Conservation (phyloP, 2,888 invertebrate genomes). For the Adelognathus sp. region DNA sequence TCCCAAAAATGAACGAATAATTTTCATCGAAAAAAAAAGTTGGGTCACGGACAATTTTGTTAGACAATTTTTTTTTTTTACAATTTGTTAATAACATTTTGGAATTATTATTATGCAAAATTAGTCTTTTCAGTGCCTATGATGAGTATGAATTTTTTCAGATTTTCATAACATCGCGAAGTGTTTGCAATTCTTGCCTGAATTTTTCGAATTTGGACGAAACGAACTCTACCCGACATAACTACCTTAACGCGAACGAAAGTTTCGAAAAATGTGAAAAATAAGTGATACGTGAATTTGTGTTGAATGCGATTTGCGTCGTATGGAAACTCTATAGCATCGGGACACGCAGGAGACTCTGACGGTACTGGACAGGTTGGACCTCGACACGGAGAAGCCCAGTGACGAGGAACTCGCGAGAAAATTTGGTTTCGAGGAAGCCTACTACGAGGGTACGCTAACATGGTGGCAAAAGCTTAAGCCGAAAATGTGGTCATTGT, state of each 20-base stretch:
- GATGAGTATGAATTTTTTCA: no score
- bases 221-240: no score
- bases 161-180: no score
- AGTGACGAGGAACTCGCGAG: slow-evolving; percentile 98
- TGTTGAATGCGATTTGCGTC: slow-evolving; percentile 28
- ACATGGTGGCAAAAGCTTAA: slow-evolving; percentile 99
- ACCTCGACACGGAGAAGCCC: slow-evolving; percentile 98
- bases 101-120: no score
- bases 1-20: no score
- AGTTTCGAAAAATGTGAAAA: not conserved
- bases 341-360: slow-evolving; percentile 99
- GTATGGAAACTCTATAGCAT: slow-evolving; percentile 84
- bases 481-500: slow-evolving; percentile 99
- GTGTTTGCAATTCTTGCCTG: no score
- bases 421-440: slow-evolving; percentile 98
- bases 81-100: no score
- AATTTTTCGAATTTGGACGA: no score
- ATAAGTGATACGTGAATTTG: not conserved
- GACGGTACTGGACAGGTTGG: slow-evolving; percentile 97
- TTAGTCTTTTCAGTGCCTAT: no score
- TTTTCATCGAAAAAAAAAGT: no score
- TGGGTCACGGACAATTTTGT: no score
- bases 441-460: slow-evolving; percentile 94
- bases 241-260: not conserved
- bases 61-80: no score